Conservation (phyloP, 2,888 invertebrate genomes). For the Dione vanillae region DNA sequence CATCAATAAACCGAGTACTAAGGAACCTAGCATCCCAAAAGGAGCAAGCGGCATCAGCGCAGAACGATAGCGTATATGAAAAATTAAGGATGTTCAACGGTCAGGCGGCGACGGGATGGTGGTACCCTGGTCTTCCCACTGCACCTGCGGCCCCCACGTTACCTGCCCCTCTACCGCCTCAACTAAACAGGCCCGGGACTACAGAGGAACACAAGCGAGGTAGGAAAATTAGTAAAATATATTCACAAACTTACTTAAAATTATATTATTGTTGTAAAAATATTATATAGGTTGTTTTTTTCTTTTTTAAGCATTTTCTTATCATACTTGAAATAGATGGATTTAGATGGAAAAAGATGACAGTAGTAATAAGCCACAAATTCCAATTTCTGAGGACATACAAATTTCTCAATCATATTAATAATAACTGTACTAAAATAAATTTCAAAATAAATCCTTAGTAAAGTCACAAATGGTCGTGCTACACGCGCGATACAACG, state of each 20-base stretch:
- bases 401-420: not conserved
- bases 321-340: too few relatives aligned
- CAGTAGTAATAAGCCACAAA: too few relatives aligned
- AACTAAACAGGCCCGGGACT: slow-evolving; percentile 80
- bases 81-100: slow-evolving; percentile 98
- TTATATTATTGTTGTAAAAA: too few relatives aligned
- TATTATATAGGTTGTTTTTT: too few relatives aligned
- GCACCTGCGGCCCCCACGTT: slow-evolving; percentile 89
- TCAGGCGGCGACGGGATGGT: slow-evolving; percentile 92
- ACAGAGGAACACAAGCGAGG: slow-evolving; percentile 91
- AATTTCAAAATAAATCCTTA: too few relatives aligned
- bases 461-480: not conserved
- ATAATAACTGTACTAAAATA: too few relatives aligned
- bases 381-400: not conserved
- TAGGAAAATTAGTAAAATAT: slow-evolving; percentile 63
- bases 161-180: slow-evolving; percentile 87
- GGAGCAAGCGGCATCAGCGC: slow-evolving; percentile 92
- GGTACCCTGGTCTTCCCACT: slow-evolving; percentile 92
- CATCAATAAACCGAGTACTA: slow-evolving; percentile 98
- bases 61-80: slow-evolving; percentile 96
- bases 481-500: not conserved
- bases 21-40: slow-evolving; percentile 98
- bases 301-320: too few relatives aligned
- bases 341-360: too few relatives aligned
- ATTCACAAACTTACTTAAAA: too few relatives aligned